Evolutionary conservation across 1,140 invertebrate genomes (phyloP).

Genomic region (Anagrus nilaparvatae): DNA sequence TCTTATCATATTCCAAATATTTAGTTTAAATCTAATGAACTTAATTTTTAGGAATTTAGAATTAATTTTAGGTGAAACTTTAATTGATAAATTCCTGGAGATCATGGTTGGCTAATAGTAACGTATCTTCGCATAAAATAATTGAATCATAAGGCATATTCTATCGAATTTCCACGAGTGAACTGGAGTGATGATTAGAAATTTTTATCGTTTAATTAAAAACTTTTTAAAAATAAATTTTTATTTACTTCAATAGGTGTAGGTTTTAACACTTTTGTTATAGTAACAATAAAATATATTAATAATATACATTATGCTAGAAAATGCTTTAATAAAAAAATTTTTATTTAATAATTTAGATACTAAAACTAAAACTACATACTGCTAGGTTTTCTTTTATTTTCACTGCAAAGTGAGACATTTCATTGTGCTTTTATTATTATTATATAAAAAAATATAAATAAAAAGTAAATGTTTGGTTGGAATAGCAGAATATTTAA

Average conservation of each 20-base stretch:
- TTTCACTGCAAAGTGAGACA: no score
- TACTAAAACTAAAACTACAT: no score
- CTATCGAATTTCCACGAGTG: slow-evolving; percentile 70
- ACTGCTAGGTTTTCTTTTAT: no score
- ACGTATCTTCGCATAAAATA: slow-evolving; percentile 88
- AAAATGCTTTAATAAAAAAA: no score
- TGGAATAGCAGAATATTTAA: no score
- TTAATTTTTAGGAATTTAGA: slow-evolving; percentile 57
- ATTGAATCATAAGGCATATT: no score
- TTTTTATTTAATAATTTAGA: no score
- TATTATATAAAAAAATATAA: no score
- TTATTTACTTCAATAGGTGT: slow-evolving; percentile 59
- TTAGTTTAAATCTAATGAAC: slow-evolving; percentile 1
- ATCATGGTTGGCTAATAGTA: slow-evolving; percentile 74
- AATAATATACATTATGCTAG: no score
- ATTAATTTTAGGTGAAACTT: slow-evolving; percentile 72
- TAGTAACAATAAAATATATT: slow-evolving; percentile 72
- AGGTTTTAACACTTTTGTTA: slow-evolving; percentile 76
- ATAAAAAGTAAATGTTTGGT: no score
- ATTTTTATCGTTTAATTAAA: background rate
- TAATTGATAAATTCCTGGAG: slow-evolving; percentile 86
- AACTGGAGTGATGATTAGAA: slow-evolving; percentile 74
- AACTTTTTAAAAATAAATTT: slow-evolving; percentile 9
- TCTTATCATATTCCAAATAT: slow-evolving; percentile 26
- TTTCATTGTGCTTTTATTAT: no score